A percentile compares a stretch with the other conserved stretches of the same genome.
Conservation (phyloP, 1,140 invertebrate species). For the Eubasilissa regina region DNA sequence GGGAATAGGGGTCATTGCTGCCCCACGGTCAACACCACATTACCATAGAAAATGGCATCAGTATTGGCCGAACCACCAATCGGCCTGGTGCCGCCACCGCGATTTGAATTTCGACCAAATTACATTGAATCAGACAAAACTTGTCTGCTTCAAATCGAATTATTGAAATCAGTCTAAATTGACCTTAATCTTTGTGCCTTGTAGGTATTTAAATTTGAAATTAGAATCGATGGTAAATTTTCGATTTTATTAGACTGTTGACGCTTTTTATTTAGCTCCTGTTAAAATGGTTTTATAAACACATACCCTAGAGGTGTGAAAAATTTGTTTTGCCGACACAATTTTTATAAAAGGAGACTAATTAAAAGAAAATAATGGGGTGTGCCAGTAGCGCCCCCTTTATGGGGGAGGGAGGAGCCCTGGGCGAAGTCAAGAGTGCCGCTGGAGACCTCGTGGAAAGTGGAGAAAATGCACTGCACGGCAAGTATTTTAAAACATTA, state of each 20-base stretch:
- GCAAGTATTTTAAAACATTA: slow-evolving; percentile 38
- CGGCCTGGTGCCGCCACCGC: slow-evolving; percentile 47
- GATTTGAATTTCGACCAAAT: neutral
- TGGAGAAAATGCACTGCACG: slow-evolving; percentile 56
- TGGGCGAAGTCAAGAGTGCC: slow-evolving; percentile 56
- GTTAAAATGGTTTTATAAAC: no score
- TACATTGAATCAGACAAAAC: no score
- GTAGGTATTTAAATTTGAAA: no score
- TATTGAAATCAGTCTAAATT: no score
- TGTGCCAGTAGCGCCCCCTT: slow-evolving; percentile 60
- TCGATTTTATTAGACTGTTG: no score
- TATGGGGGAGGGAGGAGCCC: slow-evolving; percentile 56
- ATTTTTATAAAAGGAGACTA: no score
- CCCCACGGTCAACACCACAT: slow-evolving; percentile 33
- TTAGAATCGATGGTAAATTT: no score
- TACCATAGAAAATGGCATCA: slow-evolving; percentile 41
- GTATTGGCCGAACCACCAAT: slow-evolving; percentile 46
- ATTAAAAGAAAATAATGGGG: slow-evolving; percentile 41
- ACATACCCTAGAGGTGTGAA: no score
- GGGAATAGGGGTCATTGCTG: slow-evolving; percentile 49
- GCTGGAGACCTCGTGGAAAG: slow-evolving; percentile 56
- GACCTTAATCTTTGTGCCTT: no score
- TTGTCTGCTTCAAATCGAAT: no score
- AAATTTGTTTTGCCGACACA: no score
- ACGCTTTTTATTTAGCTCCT: no score